A percentile compares a stretch with the other conserved stretches of the same genome.
Conservation (phyloP, 2,113 vertebrate genomes). For the Hystrix brachyura region DNA sequence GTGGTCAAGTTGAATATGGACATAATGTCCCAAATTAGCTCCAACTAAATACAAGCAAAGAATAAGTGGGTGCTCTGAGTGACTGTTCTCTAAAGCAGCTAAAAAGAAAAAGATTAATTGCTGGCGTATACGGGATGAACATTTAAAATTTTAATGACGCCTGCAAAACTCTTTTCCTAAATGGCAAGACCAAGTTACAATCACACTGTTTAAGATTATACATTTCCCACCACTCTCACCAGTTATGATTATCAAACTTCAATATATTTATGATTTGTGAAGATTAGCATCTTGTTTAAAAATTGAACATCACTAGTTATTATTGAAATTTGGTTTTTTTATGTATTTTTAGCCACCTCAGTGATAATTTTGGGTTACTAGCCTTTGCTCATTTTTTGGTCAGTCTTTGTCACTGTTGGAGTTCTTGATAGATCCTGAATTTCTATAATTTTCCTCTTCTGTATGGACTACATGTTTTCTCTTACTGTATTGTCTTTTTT, state of each 20-base stretch:
- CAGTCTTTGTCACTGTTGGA: not conserved
- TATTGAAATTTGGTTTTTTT: not conserved
- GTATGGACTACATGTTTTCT: slow-evolving; percentile 29
- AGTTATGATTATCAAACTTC: not conserved
- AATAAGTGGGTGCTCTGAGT: not conserved
- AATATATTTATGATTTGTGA: not conserved
- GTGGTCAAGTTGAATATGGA: not conserved
- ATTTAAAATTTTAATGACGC: slow-evolving; percentile 29
- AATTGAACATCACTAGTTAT: not conserved
- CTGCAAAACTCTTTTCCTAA: slow-evolving; percentile 19
- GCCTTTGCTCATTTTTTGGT: not conserved
- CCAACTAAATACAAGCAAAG: slow-evolving; percentile 2
- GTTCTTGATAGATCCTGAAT: not conserved
- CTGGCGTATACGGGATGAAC: not conserved
- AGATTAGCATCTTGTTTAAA: slow-evolving; percentile 10
- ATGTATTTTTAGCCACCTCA: not conserved
- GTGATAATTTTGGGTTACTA: not conserved
- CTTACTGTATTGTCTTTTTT: not conserved
- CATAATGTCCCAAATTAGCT: slow-evolving; percentile 27
- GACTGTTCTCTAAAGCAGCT: not conserved
- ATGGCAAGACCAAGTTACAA: not conserved
- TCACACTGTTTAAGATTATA: not conserved
- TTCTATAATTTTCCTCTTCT: slow-evolving; percentile 17
- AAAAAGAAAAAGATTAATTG: slow-evolving; percentile 45
- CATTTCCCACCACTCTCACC: not conserved